Base-by-base conservation (phyloP, 2,797 vertebrate species). In the Nyctibius grandis region DNA sequence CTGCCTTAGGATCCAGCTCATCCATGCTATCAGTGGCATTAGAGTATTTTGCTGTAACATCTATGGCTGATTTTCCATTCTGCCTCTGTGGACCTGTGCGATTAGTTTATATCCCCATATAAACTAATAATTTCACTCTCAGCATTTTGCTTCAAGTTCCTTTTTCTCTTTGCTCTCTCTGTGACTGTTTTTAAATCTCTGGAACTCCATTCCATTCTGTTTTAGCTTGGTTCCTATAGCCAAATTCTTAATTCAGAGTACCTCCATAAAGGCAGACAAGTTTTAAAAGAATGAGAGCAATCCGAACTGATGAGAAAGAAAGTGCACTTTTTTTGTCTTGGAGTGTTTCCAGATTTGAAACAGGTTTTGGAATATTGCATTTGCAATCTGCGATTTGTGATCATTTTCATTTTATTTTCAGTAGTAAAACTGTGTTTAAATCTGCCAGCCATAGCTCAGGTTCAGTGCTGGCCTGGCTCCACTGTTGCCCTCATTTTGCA, bases 261-360 rank as follows among this genome's bases (percentile, higher is more conserved):
- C 36, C 26, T 88, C 36, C 64, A 45, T 67, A 85, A 89, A 74
- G 14, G 72, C 85, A 74, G 72, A 48, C 7, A 29, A 16, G 33
- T 70, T 93, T 92, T 85, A 72, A 91, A 94, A 92, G 69, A 85
- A 89, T 42, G 45, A 80, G 57, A 94, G 26, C 64, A 94, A 83
- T 88, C 40, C 29, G 76, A 85, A 73, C 19, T 21, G n/a, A 65
- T 87, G 88, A 59, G n/a, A 40, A 74, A 63, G 79, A 76, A 59
- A 44, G 5, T 8, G 1, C 8, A 48, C 11, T 59, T 87, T 86
- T 79, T 82, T 26, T 3, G 22, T 89, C 88, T 73, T 78, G 59
- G 38, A 87, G 14, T 34, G 5, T 54, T 91, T 93, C 56, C 60
- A 77, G 60, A 48, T 80, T 89, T 83, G 17, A 95, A 94, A 45